A percentile compares a stretch with the other conserved stretches of the same genome.
Conservation (phyloP, 2,888 invertebrate species). For the Drosophila greeni region DNA sequence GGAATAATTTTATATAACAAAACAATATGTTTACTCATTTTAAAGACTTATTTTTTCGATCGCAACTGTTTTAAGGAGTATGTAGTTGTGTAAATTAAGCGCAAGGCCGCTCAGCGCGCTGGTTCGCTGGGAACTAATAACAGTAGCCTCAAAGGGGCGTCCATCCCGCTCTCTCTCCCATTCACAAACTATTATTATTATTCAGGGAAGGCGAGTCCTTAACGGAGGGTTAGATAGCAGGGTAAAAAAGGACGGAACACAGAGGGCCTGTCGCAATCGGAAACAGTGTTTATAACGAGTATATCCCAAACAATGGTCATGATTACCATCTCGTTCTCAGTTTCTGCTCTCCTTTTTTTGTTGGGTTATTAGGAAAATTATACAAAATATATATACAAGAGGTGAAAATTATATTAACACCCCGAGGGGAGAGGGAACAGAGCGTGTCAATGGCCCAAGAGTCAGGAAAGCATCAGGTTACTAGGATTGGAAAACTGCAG, state of each 20-base stretch:
- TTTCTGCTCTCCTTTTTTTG: constrained; percentile 36
- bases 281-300: constrained; percentile 63
- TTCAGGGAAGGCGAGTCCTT: constrained; percentile 30
- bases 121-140: constrained; percentile 67
- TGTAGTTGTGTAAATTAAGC: constrained; percentile 8
- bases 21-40: background rate
- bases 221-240: constrained; percentile 65
- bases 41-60: background rate
- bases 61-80: background rate
- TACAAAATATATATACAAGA: constrained; percentile 45
- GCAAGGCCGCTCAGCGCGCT: constrained; percentile 51
- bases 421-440: constrained; percentile 6
- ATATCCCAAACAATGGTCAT: constrained; percentile 54
- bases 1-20: no score
- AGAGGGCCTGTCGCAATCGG: constrained; percentile 55
- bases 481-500: constrained; percentile 40
- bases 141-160: constrained; percentile 69
- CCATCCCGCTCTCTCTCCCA: constrained; percentile 28
- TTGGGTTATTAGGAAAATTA: constrained; percentile 59
- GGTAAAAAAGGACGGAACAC: constrained; percentile 14
- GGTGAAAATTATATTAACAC: constrained; percentile 56
- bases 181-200: constrained; percentile 27
- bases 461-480: constrained; percentile 59
- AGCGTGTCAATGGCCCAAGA: constrained; percentile 51
- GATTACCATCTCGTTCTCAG: constrained; percentile 41